These are phyloP conservation scores for Prunella fulvescens DNA, from an alignment of 2,113 vertebrate genomes.

Conservation along the genomic window DNA sequence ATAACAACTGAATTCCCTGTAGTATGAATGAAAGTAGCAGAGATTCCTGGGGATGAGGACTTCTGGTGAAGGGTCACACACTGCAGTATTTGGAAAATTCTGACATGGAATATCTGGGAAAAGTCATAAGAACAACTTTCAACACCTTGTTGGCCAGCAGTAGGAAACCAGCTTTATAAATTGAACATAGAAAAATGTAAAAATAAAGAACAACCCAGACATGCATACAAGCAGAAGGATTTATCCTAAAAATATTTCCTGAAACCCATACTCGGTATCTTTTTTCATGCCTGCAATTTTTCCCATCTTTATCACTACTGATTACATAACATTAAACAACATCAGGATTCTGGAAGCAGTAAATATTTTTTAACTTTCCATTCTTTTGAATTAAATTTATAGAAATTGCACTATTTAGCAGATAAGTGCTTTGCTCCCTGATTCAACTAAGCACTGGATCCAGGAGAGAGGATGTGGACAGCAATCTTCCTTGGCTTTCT, in stretches of 20 bases:
- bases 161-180: background rate
- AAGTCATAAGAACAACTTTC: background rate
- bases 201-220: background rate
- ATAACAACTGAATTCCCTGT: background rate
- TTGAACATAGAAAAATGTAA: background rate
- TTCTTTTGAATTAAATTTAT: constrained; percentile 1
- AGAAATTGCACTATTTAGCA: background rate
- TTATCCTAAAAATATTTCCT: background rate
- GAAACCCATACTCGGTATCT: background rate
- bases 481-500: background rate
- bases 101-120: background rate
- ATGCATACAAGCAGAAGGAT: background rate
- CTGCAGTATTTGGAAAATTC: background rate
- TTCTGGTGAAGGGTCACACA: background rate
- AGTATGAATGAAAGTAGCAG: background rate
- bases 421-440: background rate
- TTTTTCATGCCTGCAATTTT: background rate
- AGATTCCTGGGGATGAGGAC: background rate
- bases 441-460: background rate
- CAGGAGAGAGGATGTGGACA: background rate
- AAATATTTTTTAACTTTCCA: background rate
- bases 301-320: background rate
- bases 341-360: background rate
- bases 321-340: background rate
- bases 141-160: background rate